Percentiles rank a stretch among this genome's conserved stretches.
phyloP scores from a whole-genome alignment of 2,888 invertebrate genomes.

The Galerucella calmariensis region DNA sequence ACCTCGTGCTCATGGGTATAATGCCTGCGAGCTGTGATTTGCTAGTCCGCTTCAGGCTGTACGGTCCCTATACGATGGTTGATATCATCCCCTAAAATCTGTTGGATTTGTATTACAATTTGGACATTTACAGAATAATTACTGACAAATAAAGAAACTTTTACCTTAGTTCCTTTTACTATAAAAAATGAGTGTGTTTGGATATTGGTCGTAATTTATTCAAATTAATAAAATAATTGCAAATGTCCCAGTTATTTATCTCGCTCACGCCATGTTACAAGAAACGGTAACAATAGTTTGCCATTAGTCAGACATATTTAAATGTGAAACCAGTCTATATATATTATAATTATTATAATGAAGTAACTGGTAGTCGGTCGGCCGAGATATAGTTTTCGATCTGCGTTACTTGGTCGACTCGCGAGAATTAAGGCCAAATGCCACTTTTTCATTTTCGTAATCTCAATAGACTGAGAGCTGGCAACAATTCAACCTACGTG shows the following conservation, averaged over 20 bases:
- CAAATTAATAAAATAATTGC: background rate
- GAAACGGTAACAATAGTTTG: conserved; percentile 1
- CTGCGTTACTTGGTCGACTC: conserved; percentile 3
- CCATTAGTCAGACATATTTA: conserved; percentile 10
- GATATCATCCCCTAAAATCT: too few species aligned
- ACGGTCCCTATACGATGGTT: too few species aligned
- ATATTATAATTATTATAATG: conserved; percentile 21
- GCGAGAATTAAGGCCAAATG: conserved; percentile 30
- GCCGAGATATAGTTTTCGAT: conserved; percentile 19
- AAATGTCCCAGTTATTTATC: conserved; percentile 12
- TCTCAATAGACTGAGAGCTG: conserved; percentile 13
- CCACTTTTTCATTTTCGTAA: conserved; percentile 28
- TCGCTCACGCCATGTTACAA: background rate
- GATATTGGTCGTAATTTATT: background rate
- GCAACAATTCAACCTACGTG: conserved; percentile 7
- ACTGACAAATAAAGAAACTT: too few species aligned
- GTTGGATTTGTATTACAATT: too few species aligned
- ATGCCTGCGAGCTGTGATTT: too few species aligned
- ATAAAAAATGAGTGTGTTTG: background rate
- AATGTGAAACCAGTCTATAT: conserved; percentile 15
- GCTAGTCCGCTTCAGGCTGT: too few species aligned
- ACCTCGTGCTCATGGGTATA: too few species aligned
- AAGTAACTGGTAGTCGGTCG: conserved; percentile 9
- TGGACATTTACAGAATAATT: too few species aligned
- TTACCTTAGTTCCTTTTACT: background rate